Evolutionary conservation across 2,888 invertebrate species (phyloP), one percentile per base, ranked within the genome.

Genomic region (Oscheius sp.): DNA sequence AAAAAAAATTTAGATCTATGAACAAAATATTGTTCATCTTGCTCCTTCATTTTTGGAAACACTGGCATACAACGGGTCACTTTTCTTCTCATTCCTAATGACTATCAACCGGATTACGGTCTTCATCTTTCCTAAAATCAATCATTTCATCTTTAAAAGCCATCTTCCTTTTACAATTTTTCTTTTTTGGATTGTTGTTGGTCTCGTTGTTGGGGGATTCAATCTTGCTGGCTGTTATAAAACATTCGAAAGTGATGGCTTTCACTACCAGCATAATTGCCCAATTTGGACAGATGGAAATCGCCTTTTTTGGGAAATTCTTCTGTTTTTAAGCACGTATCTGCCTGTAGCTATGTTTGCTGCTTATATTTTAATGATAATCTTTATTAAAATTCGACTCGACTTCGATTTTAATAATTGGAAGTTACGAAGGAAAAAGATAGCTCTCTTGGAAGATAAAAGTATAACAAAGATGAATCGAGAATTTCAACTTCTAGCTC

Each of bases 401-500:
- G 17, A 46, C 20, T 46, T 15, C 17, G 20, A 10, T 15, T 46
- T 46, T 17, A 6, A n/a, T 10, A 17, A 17, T 17, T 10, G 20
- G 12, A 46, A 17, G 20, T 8, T 46, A 8, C 12, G 6, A n/a
- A 10, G 20, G 12, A 29, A n/a, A n/a, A 29, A 53, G n/a, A 31
- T 33, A 15, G 20, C 31, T 31, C 5, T 10, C 3, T 15, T 10
- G 2, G n/a, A n/a, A 8, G 53, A 53, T 15, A 17, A 12, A 12
- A 33, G 53, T n/a, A 53, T 12, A 17, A 12, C 29, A 8, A 53
- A 12, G 3, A 4, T 53, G n/a, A 53, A 53, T 31, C 15, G 53
- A 20, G 53, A 53, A 33, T 20, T 53, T 53, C 53, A 53, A 53
- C 53, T 53, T 27, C n/a, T 53, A 3, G 53, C 53, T 29, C 53